phyloP scores from a whole-genome alignment of 2,888 invertebrate genomes.

The Pollenia angustigena region DNA sequence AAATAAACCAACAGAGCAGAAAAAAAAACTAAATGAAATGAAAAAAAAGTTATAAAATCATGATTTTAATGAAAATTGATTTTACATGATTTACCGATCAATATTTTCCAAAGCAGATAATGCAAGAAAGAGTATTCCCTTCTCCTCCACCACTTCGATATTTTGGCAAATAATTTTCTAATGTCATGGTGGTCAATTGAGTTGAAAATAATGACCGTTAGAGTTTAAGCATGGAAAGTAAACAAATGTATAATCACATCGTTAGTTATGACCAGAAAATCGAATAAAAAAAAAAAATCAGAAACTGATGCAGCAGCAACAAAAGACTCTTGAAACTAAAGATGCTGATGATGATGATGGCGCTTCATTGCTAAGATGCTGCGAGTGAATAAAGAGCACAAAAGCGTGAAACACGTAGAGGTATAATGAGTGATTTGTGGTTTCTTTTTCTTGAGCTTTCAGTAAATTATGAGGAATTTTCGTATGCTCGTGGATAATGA shows the following conservation, averaged over 20 bases:
- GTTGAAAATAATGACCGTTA: slow-evolving; percentile 70
- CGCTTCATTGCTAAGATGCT: slow-evolving; percentile 34
- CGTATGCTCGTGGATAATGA: not conserved
- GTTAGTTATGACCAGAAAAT: slow-evolving; percentile 54
- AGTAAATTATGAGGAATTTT: slow-evolving; percentile 24
- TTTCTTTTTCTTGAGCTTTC: slow-evolving; percentile 17
- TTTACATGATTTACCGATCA: slow-evolving; percentile 81
- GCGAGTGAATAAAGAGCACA: slow-evolving; percentile 3
- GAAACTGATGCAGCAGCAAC: not conserved
- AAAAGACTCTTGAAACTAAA: not conserved
- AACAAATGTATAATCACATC: slow-evolving; percentile 77
- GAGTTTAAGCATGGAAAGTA: slow-evolving; percentile 46
- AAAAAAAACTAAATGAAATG: slow-evolving; percentile 60
- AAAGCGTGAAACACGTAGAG: slow-evolving; percentile 67
- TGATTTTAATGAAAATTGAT: slow-evolving; percentile 79
- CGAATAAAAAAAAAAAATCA: not conserved
- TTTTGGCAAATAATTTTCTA: slow-evolving; percentile 77
- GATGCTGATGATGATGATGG: slow-evolving; percentile 43
- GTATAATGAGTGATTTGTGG: slow-evolving; percentile 64
- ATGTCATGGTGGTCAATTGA: slow-evolving; percentile 80
- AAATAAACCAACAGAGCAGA: slow-evolving; percentile 72
- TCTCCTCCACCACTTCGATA: not conserved
- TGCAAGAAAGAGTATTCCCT: not conserved
- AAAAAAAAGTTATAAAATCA: slow-evolving; percentile 76
- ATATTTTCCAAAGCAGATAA: slow-evolving; percentile 28